phyloP scores from a whole-genome alignment of 2,113 vertebrate genomes.

The Stegostoma tigrinum region DNA sequence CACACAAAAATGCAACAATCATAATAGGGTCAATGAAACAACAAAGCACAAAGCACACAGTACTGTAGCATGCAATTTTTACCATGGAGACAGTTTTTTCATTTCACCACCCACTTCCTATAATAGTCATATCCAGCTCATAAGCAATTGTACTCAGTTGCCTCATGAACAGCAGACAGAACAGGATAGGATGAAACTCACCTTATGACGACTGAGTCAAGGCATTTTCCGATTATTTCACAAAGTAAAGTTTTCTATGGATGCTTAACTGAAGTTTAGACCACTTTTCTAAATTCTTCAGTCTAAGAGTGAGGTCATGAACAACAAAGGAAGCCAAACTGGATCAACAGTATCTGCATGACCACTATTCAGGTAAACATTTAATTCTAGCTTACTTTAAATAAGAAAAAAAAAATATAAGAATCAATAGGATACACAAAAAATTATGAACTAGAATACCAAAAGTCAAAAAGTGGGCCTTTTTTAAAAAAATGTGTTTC shows the following conservation, averaged over 20 bases:
- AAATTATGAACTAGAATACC: background rate
- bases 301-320: background rate
- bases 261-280: background rate
- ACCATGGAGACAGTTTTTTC: background rate
- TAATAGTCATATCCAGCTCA: constrained; percentile 38
- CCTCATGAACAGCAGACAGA: constrained; percentile 34
- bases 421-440: background rate
- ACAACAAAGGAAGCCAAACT: background rate
- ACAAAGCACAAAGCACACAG: background rate
- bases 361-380: background rate
- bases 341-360: background rate
- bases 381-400: background rate
- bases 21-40: background rate
- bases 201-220: constrained; percentile 39
- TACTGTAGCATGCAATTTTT: background rate
- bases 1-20: constrained; percentile 16
- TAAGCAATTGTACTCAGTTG: constrained; percentile 36
- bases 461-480: background rate
- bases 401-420: background rate
- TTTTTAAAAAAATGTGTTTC: background rate
- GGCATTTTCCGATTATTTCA: background rate
- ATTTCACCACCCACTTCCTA: constrained; percentile 15
- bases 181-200: constrained; percentile 38
- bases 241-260: background rate
- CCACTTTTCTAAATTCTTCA: background rate